phyloP scores from a whole-genome alignment of 2,797 vertebrate genomes.

The Remorina albescens region DNA sequence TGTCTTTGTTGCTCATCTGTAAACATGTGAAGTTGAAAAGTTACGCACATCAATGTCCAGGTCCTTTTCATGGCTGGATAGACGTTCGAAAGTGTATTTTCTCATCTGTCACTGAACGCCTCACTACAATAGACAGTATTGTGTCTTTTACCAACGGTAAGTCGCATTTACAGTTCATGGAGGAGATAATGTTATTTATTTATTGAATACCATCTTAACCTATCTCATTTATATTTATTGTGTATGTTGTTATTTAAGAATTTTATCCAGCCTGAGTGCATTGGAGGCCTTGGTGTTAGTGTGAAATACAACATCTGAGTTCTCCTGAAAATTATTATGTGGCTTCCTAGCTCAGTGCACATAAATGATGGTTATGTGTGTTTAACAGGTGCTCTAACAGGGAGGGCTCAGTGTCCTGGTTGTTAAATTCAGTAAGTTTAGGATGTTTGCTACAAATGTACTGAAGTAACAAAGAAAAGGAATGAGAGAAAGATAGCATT shows the following conservation, averaged over 20 bases:
- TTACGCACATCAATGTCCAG: no score
- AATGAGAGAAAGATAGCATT: conserved; percentile 20
- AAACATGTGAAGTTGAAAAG: no score
- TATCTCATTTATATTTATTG: no score
- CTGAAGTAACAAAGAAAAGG: conserved; percentile 23
- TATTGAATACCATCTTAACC: no score
- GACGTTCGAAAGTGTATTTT: background rate
- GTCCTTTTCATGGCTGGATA: no score
- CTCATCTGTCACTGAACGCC: background rate
- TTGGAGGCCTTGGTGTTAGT: no score
- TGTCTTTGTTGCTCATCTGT: no score
- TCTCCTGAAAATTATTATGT: no score
- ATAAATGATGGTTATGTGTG: background rate
- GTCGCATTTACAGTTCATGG: background rate
- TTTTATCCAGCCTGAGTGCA: no score
- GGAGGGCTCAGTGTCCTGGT: background rate
- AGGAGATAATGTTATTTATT: background rate
- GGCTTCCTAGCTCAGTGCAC: background rate
- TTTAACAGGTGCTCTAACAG: background rate
- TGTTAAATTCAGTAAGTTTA: background rate
- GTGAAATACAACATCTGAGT: no score
- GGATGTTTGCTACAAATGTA: background rate
- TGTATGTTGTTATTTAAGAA: no score
- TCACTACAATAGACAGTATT: no score
- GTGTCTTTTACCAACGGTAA: background rate